phyloP scores from a whole-genome alignment of 2,888 invertebrate species.

The Sesamia inferens region DNA sequence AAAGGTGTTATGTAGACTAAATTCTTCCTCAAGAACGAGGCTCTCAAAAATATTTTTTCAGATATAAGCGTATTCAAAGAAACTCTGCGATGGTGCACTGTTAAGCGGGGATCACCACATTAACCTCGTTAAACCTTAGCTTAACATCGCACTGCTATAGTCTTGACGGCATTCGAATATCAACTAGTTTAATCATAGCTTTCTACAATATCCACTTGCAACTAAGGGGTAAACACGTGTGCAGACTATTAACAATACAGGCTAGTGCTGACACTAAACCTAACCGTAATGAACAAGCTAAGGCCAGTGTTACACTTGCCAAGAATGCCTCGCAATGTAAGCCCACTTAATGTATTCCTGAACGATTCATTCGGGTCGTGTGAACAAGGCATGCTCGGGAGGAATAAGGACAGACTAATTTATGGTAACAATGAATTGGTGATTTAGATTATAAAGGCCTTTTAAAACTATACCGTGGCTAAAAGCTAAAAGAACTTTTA shows the following conservation, averaged over 20 bases:
- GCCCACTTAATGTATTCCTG: conserved; percentile 44
- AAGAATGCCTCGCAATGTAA: conserved; percentile 53
- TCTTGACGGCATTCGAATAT: background rate
- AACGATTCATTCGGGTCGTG: conserved; percentile 54
- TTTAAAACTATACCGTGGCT: conserved; percentile 25
- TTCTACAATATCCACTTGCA: background rate
- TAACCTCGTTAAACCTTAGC: too few relatives aligned
- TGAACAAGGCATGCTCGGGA: conserved; percentile 40
- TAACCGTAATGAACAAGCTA: conserved; percentile 48
- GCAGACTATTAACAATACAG: conserved; percentile 22
- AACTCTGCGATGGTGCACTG: background rate
- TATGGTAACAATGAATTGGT: conserved; percentile 27
- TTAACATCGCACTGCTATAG: background rate
- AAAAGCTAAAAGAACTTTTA: too few relatives aligned
- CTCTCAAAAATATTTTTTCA: background rate
- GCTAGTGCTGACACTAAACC: conserved; percentile 36
- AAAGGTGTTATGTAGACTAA: background rate
- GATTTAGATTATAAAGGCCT: conserved; percentile 1
- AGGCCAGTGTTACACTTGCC: conserved; percentile 46
- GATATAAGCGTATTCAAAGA: background rate
- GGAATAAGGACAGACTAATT: conserved; percentile 22
- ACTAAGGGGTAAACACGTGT: background rate
- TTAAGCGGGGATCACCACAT: background rate
- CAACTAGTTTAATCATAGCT: background rate
- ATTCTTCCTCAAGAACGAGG: background rate